These are phyloP conservation scores for Bombus waltoni DNA, from an alignment of 1,140 invertebrate genomes.

Conservation along the genomic window DNA sequence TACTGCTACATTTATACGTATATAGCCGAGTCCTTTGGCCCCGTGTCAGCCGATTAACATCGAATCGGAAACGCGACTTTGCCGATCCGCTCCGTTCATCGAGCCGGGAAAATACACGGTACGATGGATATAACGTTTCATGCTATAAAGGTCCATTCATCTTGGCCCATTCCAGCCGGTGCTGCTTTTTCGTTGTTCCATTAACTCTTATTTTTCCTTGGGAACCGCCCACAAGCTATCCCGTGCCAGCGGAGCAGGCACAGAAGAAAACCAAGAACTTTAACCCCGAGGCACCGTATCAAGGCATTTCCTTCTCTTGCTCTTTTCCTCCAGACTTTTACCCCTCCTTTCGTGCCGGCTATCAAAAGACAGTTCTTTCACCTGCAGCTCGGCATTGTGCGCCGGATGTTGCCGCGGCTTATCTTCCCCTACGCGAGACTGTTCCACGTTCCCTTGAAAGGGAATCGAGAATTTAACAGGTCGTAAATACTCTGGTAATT, in stretches of 20 bases:
- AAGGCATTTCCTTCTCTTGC: conserved; percentile 59
- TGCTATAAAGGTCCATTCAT: conserved; percentile 68
- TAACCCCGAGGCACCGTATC: conserved; percentile 62
- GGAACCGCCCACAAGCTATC: conserved; percentile 52
- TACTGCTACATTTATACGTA: not conserved
- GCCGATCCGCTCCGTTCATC: conserved; percentile 22
- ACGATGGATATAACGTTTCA: conserved; percentile 60
- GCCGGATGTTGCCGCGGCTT: conserved; percentile 37
- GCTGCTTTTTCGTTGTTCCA: conserved; percentile 67
- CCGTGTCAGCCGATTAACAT: conserved; percentile 25
- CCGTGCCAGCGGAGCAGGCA: conserved; percentile 51
- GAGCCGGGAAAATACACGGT: conserved; percentile 39
- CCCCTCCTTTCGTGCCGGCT: conserved; percentile 36
- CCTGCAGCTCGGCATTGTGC: conserved; percentile 41
- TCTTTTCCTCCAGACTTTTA: conserved; percentile 42
- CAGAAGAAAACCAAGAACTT: conserved; percentile 65
- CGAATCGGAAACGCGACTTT: conserved; percentile 34
- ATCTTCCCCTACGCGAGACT: not conserved
- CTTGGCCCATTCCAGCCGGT: conserved; percentile 64
- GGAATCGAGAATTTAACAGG: conserved; percentile 23
- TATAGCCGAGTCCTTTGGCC: too few species aligned
- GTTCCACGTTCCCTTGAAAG: too few species aligned
- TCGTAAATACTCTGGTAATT: conserved; percentile 43
- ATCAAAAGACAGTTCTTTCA: conserved; percentile 52
- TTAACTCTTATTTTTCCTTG: conserved; percentile 73